A percentile compares a stretch with the other conserved stretches of the same genome.
These are phyloP conservation scores for Lissocephala sabroskyi DNA, from an alignment of 2,888 invertebrate species.

Conservation along the genomic window DNA sequence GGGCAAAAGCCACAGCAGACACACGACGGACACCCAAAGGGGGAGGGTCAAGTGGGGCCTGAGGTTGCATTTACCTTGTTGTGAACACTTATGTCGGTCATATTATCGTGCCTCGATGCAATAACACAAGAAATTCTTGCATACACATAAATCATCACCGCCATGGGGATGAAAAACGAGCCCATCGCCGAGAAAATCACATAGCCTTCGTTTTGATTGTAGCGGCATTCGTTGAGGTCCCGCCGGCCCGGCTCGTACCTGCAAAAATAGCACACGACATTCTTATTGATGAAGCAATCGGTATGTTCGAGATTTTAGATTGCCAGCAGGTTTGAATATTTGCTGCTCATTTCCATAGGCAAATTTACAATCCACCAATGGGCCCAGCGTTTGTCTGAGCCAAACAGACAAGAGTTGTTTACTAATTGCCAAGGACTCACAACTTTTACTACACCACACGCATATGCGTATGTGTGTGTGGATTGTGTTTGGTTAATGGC, in stretches of 20 bases:
- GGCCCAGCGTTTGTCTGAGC: too few relatives aligned
- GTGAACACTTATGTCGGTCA: slow-evolving; percentile 78
- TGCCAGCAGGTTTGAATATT: too few relatives aligned
- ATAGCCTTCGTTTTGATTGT: slow-evolving; percentile 93
- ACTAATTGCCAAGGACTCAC: slow-evolving; percentile 5
- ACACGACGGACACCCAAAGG: too few relatives aligned
- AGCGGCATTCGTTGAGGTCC: slow-evolving; percentile 81
- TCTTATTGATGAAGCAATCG: too few relatives aligned
- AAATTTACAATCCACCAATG: too few relatives aligned
- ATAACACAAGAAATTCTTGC: slow-evolving; percentile 90
- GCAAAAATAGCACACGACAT: too few relatives aligned
- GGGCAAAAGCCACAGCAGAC: background rate
- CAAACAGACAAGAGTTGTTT: slow-evolving; percentile 3
- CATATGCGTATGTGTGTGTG: background rate
- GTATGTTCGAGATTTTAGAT: too few relatives aligned
- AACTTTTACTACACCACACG: background rate
- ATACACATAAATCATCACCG: slow-evolving; percentile 97
- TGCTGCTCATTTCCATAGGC: background rate
- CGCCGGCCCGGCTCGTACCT: slow-evolving; percentile 84
- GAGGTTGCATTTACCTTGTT: slow-evolving; percentile 72
- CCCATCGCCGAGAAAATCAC: slow-evolving; percentile 97
- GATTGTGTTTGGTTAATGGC: too few relatives aligned
- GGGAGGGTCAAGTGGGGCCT: too few relatives aligned
- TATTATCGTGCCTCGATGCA: slow-evolving; percentile 83
- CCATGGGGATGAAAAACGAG: slow-evolving; percentile 95